Percentiles rank a stretch among this genome's conserved stretches.
These are phyloP conservation scores for Anableps anableps DNA, from an alignment of 2,797 vertebrate species.

Conservation along the genomic window DNA sequence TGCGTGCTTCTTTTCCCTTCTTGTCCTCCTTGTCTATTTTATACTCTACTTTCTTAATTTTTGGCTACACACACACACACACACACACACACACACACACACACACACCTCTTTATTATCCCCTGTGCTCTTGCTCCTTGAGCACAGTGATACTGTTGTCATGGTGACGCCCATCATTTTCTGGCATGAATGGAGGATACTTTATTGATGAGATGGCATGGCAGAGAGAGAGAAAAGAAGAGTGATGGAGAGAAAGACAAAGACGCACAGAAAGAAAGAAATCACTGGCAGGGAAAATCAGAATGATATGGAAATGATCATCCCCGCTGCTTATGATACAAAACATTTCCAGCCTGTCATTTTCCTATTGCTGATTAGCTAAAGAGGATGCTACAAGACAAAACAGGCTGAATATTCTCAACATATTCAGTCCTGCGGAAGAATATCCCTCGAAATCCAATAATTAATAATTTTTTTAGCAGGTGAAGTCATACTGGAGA, in stretches of 20 bases:
- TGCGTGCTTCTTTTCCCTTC: slow-evolving; percentile 10
- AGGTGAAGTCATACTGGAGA: slow-evolving; percentile 46
- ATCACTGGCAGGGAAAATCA: slow-evolving; percentile 51
- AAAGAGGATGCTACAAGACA: slow-evolving; percentile 34
- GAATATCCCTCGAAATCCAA: slow-evolving; percentile 48
- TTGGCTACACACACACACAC: neutral
- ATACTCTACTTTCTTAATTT: slow-evolving; percentile 19
- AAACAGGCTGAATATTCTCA: slow-evolving; percentile 31
- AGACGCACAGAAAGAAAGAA: slow-evolving; percentile 43
- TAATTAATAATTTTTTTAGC: slow-evolving; percentile 44
- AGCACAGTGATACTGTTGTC: slow-evolving; percentile 84
- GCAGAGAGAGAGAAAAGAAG: slow-evolving; percentile 61
- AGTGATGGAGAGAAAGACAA: slow-evolving; percentile 57
- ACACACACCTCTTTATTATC: slow-evolving; percentile 28
- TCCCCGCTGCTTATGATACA: slow-evolving; percentile 50
- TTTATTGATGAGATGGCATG: slow-evolving; percentile 82
- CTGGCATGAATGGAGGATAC: slow-evolving; percentile 84
- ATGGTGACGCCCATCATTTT: slow-evolving; percentile 86
- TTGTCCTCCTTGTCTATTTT: neutral
- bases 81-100: neutral
- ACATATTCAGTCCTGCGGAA: slow-evolving; percentile 34
- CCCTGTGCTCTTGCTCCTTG: slow-evolving; percentile 61
- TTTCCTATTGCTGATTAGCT: slow-evolving; percentile 46
- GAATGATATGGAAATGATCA: slow-evolving; percentile 63
- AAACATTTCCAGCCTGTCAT: slow-evolving; percentile 68